A percentile compares a stretch with the other conserved stretches of the same genome.
phyloP scores from a whole-genome alignment of 2,888 invertebrate genomes.

The Pemphredon lugubris region DNA sequence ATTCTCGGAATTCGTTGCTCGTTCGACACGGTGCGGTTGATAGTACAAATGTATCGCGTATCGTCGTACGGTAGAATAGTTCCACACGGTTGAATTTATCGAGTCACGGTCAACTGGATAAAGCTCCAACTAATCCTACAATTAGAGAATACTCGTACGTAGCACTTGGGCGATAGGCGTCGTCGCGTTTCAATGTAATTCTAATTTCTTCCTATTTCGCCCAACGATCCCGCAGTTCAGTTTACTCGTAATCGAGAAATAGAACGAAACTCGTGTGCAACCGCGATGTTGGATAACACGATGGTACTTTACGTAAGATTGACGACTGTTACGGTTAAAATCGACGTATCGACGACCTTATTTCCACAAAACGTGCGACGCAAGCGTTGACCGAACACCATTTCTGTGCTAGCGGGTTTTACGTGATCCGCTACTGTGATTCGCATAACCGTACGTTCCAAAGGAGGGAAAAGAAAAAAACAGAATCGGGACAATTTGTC shows the following conservation, averaged over 20 bases:
- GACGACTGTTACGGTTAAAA: slow-evolving; percentile 57
- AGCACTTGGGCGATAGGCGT: too few species aligned
- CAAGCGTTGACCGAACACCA: slow-evolving; percentile 60
- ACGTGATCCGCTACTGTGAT: slow-evolving; percentile 59
- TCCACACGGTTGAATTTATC: not conserved
- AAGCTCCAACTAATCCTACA: too few species aligned
- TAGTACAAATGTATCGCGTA: not conserved
- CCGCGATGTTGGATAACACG: slow-evolving; percentile 1
- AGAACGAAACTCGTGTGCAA: slow-evolving; percentile 37
- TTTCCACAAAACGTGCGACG: slow-evolving; percentile 61
- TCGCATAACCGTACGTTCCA: slow-evolving; percentile 48
- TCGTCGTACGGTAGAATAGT: not conserved
- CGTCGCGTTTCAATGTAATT: too few species aligned
- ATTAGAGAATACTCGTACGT: not conserved
- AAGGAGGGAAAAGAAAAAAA: slow-evolving; percentile 11
- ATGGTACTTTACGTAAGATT: slow-evolving; percentile 31
- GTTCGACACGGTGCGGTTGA: not conserved
- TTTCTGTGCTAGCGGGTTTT: slow-evolving; percentile 64
- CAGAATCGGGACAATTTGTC: slow-evolving; percentile 44
- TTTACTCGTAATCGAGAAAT: too few species aligned
- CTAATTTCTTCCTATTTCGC: too few species aligned
- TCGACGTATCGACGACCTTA: slow-evolving; percentile 66
- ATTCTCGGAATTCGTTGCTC: slow-evolving; percentile 13
- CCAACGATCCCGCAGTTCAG: too few species aligned
- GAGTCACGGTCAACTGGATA: too few species aligned